phyloP scores from a whole-genome alignment of 2,888 invertebrate species.

The Drosophila stalkeri region DNA sequence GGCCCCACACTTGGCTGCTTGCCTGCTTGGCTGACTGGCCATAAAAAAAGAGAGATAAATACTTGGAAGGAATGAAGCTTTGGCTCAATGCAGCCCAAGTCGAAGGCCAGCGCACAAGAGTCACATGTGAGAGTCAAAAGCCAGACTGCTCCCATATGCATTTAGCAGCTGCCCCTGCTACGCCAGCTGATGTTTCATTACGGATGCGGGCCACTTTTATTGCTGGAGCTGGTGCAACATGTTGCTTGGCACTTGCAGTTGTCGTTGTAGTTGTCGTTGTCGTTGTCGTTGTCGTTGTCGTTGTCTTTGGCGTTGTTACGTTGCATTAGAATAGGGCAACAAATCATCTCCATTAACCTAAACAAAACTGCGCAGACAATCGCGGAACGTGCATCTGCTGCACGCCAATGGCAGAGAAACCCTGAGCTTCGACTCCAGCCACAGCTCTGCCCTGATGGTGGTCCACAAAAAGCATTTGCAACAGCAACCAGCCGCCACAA shows the following conservation, averaged over 20 bases:
- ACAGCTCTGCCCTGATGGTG: constrained; percentile 63
- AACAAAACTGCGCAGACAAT: constrained; percentile 81
- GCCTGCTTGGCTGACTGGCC: constrained; percentile 28
- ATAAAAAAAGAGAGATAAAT: constrained; percentile 36
- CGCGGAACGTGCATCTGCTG: constrained; percentile 81
- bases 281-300: constrained; percentile 15
- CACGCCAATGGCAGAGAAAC: constrained; percentile 59
- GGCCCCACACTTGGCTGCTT: constrained; percentile 48
- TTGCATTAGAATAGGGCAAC: constrained; percentile 78
- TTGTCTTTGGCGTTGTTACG: constrained; percentile 43
- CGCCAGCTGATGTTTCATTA: constrained; percentile 33
- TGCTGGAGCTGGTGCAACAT: constrained; percentile 54
- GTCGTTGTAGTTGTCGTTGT: constrained; percentile 5
- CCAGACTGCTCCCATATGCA: constrained; percentile 47
- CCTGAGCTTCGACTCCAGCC: constrained; percentile 30
- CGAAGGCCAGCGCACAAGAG: constrained; percentile 47
- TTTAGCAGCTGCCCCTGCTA: constrained; percentile 15
- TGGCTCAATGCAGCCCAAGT: constrained; percentile 51
- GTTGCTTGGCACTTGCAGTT: constrained; percentile 47
- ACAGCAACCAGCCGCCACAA: constrained; percentile 8
- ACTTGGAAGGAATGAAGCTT: constrained; percentile 46
- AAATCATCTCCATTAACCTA: constrained; percentile 83
- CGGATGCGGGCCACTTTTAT: constrained; percentile 52
- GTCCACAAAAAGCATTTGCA: constrained; percentile 64
- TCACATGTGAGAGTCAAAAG: constrained; percentile 65